Conservation (phyloP, 2,888 invertebrate species). For the Luperina nickerlii region DNA sequence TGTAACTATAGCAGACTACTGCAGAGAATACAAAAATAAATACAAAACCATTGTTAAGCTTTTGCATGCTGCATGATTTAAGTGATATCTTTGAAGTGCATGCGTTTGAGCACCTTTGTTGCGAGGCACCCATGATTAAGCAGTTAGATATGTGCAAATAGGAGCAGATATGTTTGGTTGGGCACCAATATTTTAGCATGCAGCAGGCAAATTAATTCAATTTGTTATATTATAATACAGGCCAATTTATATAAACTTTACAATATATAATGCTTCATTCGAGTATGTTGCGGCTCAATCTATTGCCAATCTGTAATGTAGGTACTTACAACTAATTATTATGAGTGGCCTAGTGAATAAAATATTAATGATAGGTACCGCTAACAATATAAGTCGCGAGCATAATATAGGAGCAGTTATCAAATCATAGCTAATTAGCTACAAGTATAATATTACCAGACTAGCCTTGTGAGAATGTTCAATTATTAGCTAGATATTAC, state of each 20-base stretch:
- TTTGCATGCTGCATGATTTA: conserved; percentile 89
- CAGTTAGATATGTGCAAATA: conserved; percentile 77
- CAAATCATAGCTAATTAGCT: conserved; percentile 77
- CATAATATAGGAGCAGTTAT: conserved; percentile 77
- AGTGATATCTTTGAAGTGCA: conserved; percentile 78
- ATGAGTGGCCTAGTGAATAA: conserved; percentile 73
- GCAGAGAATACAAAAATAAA: conserved; percentile 70
- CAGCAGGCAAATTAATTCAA: conserved; percentile 87
- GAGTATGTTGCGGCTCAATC: conserved; percentile 57
- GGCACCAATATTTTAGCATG: conserved; percentile 83
- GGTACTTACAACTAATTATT: conserved; percentile 77
- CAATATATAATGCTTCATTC: conserved; percentile 53
- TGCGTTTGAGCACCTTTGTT: conserved; percentile 77
- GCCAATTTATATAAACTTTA: conserved; percentile 67
- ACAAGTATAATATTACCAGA: conserved; percentile 79
- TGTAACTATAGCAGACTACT: conserved; percentile 73
- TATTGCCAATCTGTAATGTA: conserved; percentile 69
- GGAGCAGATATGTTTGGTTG: conserved; percentile 70
- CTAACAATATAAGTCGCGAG: conserved; percentile 75
- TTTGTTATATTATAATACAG: conserved; percentile 68
- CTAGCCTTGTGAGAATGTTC: conserved; percentile 78
- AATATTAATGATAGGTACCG: conserved; percentile 65
- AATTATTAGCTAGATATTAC: conserved; percentile 79
- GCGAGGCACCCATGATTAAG: conserved; percentile 76
- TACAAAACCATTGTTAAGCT: conserved; percentile 78